Base-by-base conservation (phyloP, 2,888 invertebrate genomes). In the Pinctada fucata region DNA sequence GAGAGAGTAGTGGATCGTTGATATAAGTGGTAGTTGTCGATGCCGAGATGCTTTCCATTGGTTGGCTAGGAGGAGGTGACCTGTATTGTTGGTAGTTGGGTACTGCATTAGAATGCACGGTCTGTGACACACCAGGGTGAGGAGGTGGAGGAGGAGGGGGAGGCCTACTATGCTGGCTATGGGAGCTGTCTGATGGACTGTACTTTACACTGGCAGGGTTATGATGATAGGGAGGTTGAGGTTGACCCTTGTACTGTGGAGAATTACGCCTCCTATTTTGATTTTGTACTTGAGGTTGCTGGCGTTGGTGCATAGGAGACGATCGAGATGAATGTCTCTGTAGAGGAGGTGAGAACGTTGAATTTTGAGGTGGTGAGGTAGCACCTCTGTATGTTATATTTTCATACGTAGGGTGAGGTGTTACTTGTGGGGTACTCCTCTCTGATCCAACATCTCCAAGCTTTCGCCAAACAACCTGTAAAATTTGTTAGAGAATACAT, bases 391-490 rank as follows among this genome's bases (percentile, higher is more conserved):
- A 78, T 10, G 80, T 77, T 3, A 84, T 73, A 50, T 85, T 85
- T 67, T 86, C 84, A 72, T 87, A 87, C 5, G 84, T 83, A 31
- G 81, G 81, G 13, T 79, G 31, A 31, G 31, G 31, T 31, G 31
- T 58, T 58, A 13, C 58, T 58, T 58, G 82, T 52, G 72, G 68
- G n/a, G 72, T 66, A 45, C 68, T 77, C 47, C 78, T 73, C 63
- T 87, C 86, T 52, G 84, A 78, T 45, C 81, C 79, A 5, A 84
- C 85, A 81, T 88, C 89, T 13, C 89, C 89, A 50, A 90, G 85
- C 77, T 89, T 90, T 58, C 89, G 84, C 90, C 90, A 90, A 4
- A 90, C 90, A 76, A 90, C 90, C 90, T 90, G 79, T n/a, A 83
- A 81, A 63, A 68, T 31, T 31, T 31, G 31, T 31, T 31, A 31